These are phyloP conservation scores for Drosophila barbarae DNA, from an alignment of 2,888 invertebrate genomes.

Conservation along the genomic window DNA sequence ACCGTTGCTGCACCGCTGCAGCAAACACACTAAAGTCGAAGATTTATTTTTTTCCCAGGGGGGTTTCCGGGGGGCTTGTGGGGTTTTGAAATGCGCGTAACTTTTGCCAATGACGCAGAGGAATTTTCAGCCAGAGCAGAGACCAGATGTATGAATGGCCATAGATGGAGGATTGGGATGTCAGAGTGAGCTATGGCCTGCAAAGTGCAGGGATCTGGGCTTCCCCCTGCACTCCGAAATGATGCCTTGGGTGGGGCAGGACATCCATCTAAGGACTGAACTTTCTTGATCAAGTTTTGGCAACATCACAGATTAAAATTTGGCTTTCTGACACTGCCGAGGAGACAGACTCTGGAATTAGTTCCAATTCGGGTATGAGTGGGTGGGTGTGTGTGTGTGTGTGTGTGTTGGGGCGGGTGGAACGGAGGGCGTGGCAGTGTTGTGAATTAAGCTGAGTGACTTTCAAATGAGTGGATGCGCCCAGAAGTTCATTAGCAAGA, in stretches of 20 bases:
- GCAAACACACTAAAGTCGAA: slow-evolving; percentile 51
- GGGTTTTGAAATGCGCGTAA: slow-evolving; percentile 49
- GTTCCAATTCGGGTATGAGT: slow-evolving; percentile 18
- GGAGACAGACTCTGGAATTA: slow-evolving; percentile 45
- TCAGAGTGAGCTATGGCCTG: slow-evolving; percentile 54
- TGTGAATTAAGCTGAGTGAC: slow-evolving; percentile 68
- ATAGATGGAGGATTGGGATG: slow-evolving; percentile 22
- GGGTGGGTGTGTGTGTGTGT: slow-evolving; percentile 9
- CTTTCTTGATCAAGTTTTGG: slow-evolving; percentile 71
- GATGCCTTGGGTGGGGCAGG: slow-evolving; percentile 34
- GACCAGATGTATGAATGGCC: slow-evolving; percentile 36
- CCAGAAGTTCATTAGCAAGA: slow-evolving; percentile 66
- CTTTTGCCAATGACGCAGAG: slow-evolving; percentile 63
- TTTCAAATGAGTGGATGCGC: slow-evolving; percentile 68
- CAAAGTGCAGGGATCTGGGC: slow-evolving; percentile 44
- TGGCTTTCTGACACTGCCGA: slow-evolving; percentile 66
- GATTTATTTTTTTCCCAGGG: slow-evolving; percentile 60
- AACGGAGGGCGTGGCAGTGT: slow-evolving; percentile 46
- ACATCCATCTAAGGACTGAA: slow-evolving; percentile 56
- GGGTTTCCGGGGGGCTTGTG: background rate
- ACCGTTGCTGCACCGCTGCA: slow-evolving; percentile 11
- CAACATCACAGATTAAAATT: slow-evolving; percentile 74
- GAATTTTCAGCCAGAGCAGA: slow-evolving; percentile 38
- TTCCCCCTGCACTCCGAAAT: slow-evolving; percentile 1
- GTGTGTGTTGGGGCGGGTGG: slow-evolving; percentile 3